phyloP scores from a whole-genome alignment of 2,113 vertebrate species.

The Neotoma lepida region DNA sequence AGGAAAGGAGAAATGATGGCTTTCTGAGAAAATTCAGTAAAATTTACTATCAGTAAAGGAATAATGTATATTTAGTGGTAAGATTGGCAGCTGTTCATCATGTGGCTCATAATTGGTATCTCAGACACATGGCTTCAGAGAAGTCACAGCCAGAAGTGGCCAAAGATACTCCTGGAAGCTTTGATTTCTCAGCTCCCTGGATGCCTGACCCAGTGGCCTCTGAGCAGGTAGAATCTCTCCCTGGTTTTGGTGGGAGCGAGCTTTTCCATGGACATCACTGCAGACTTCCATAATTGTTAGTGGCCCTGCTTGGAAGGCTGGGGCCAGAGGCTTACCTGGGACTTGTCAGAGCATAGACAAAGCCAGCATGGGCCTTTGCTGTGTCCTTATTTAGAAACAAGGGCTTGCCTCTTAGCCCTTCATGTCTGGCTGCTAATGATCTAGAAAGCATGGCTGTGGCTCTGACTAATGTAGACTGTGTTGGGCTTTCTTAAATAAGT shows the following conservation, averaged over 20 bases:
- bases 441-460: background rate
- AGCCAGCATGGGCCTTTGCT: background rate
- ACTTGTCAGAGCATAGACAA: background rate
- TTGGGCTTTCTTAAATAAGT: background rate
- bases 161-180: background rate
- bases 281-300: background rate
- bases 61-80: background rate
- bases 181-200: background rate
- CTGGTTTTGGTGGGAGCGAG: background rate
- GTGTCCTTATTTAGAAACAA: background rate
- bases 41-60: background rate
- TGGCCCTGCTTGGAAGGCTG: background rate
- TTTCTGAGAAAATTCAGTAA: background rate
- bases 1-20: background rate
- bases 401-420: background rate
- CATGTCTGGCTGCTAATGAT: background rate
- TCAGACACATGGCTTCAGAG: background rate
- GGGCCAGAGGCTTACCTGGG: background rate
- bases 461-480: background rate
- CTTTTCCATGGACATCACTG: background rate
- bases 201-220: background rate
- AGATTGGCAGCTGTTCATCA: background rate
- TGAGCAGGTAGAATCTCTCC: background rate
- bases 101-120: background rate
- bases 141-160: background rate